Base-by-base conservation (phyloP, 2,113 vertebrate species). In the Trinectes maculatus region DNA sequence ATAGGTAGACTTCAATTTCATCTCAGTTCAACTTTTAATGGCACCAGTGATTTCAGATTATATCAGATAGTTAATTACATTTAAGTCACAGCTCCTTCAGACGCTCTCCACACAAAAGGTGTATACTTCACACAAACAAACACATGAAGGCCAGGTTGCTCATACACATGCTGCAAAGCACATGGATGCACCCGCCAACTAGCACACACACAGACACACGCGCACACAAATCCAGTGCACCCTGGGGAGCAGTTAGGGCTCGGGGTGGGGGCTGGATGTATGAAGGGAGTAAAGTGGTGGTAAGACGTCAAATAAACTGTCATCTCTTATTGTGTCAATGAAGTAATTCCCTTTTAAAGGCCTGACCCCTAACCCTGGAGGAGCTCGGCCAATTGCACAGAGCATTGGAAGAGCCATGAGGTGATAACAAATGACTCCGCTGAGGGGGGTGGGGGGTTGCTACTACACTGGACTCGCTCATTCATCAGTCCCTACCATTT, bases 321-420 rank as follows among this genome's bases (percentile, higher is more conserved):
- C 91, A 90, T 84, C 80, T 92, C 90, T 92, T 91, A 90, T 93
- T 92, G 89, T 90, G 91, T 92, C 91, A 91, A 72, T 93, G 89
- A 91, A 92, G 91, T 92, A 93, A 93, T 92, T 91, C 89, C 78
- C 82, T 85, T 90, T 92, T 92, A 90, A 91, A 90, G 83, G 78
- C 77, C 63, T 89, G 87, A 90, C 92, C 91, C 54, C 58, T 91
- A 57, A 88, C 89, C 88, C 68, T 1, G 13, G 19, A 77, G 75
- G 47, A 86, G 70, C 82, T 73, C 43, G 71, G 86, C 77, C 87
- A 75, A 87, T 87, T 87, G 75, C 54, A 55, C 80, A 40, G 61
- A 13, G 74, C 82, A 74, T 40, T 29, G 69, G 68, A 55, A 70
- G 44, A 76, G 58, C 71, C 81, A 83, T 42, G 79, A 83, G 71